Evolutionary conservation across 2,797 vertebrate species (phyloP), one percentile per base, ranked within the genome.

Genomic region (Sternotherus odoratus): DNA sequence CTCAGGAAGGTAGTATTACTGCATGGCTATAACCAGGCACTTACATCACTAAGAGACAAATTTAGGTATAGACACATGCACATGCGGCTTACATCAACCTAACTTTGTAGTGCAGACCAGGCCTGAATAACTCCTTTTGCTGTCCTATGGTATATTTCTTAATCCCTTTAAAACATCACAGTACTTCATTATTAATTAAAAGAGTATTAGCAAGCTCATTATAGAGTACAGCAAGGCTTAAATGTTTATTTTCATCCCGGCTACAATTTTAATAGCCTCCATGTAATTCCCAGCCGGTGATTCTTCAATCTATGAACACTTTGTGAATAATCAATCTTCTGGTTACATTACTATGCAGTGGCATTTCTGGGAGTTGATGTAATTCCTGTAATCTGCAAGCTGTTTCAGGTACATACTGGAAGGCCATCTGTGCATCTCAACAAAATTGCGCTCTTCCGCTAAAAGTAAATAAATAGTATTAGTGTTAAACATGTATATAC

Each of bases 371-470:
- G 99, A 98, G 95, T 99, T 99, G 94, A 99, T 97, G 9, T 99
- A 98, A 89, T 98, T 98, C 98, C 99, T 99, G 97, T 99, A 99
- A 86, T 99, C 99, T 5, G 98, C 99, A 87, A 99, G 99, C 98
- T 99, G 99, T 98, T 99, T 99, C 97, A 99, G 98, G 97, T 99
- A 99, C 56, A 98, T 95, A 91, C 98, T 98, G 85, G 99, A 99
- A 0, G 99, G 99, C 99, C 99, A 99, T 77, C 99, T 98, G 83
- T 99, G 98, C 96, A 98, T 98, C 97, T 99, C 99, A 79, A 99
- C 98, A 94, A 99, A 99, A 92, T 98, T 98, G 2, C 99, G 98
- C 97, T 99, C 99, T 97, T 99, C 99, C 93, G 98, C 99, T 99
- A 97, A 72, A 97, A 69, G n/a, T 23, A 69, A 39, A 69, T 69